Base-by-base conservation (phyloP, 1,140 invertebrate species). In the Chrysomallon squamiferum region DNA sequence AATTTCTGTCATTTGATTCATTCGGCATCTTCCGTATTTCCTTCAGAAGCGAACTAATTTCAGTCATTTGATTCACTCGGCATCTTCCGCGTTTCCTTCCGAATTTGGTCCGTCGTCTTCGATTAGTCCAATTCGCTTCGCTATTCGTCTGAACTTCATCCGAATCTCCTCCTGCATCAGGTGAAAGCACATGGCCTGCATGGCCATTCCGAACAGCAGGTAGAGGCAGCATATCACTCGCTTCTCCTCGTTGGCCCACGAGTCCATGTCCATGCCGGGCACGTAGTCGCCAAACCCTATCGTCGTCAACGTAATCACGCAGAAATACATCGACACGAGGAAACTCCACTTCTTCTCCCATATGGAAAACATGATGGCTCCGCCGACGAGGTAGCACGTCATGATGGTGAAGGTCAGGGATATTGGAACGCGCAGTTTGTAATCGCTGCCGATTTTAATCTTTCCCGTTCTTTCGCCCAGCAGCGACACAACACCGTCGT, bases 111-210 rank as follows among this genome's bases (percentile, higher is more conserved):
- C n/a, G 18, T 41, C 33, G 2, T 57, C n/a, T 5, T 71, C 64
- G 3, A 73, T 27, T 9, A 72, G 52, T 15, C 70, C 70, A 13
- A 69, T 30, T 45, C 50, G 58, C 35, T 45, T 41, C 3, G 49
- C 71, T 25, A 92, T 83, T 59, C 90, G 88, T 76, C 89, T 89
- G 85, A 91, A 92, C 75, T 92, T 91, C 66, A 89, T 85, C 43
- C 93, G 89, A 1, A 96, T 90, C 83, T 96, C 93, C 70, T 96
- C 94, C 84, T 97, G 94, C 66, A 97, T 90, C 35, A 97, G 87
- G 82, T 92, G 95, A 78, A 95, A 96, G 59, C 93, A 93, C 93
- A 95, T 96, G 1, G 94, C 94, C 71, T 96, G 91, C 30, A 97
- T 86, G n/a, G 95, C 92, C 30, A 97, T 88, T 30, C 95, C 95